A percentile compares a stretch with the other conserved stretches of the same genome.
phyloP scores from a whole-genome alignment of 2,888 invertebrate genomes.

The Drosophila anomalata region DNA sequence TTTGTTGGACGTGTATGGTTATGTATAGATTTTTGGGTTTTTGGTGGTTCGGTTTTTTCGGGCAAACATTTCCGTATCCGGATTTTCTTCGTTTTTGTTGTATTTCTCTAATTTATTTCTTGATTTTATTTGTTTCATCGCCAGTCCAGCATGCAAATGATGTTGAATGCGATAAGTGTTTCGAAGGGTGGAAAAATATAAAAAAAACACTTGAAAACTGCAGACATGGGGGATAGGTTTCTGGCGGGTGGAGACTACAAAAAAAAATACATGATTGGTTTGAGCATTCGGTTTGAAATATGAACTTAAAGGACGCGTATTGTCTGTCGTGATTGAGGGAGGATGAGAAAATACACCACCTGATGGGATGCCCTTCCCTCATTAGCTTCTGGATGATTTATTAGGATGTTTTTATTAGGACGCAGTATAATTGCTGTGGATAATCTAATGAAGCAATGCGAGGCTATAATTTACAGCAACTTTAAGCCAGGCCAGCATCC shows the following conservation, averaged over 20 bases:
- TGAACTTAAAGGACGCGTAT: constrained; percentile 70
- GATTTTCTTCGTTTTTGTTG: constrained; percentile 48
- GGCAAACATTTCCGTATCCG: constrained; percentile 65
- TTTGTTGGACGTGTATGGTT: constrained; percentile 51
- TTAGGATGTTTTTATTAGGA: constrained; percentile 61
- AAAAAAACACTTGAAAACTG: constrained; percentile 62
- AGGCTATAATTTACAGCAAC: constrained; percentile 3
- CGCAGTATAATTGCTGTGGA: constrained; percentile 32
- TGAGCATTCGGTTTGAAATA: constrained; percentile 64
- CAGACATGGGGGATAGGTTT: constrained; percentile 56
- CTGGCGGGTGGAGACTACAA: constrained; percentile 7
- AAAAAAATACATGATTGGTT: not conserved
- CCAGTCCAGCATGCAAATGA: constrained; percentile 74
- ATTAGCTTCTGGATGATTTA: constrained; percentile 58
- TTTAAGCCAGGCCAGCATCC: constrained; percentile 25
- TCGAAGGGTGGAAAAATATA: constrained; percentile 63
- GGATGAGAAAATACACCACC: not conserved
- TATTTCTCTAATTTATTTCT: constrained; percentile 80
- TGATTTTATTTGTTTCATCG: constrained; percentile 73
- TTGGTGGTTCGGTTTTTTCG: constrained; percentile 19
- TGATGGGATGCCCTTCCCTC: not conserved
- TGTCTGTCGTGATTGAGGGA: constrained; percentile 70
- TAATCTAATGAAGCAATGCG: constrained; percentile 1
- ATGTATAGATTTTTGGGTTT: constrained; percentile 9
- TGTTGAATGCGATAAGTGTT: constrained; percentile 77